A percentile compares a stretch with the other conserved stretches of the same genome.
Conservation (phyloP, 2,888 invertebrate species). For the Acrobasis suavella region DNA sequence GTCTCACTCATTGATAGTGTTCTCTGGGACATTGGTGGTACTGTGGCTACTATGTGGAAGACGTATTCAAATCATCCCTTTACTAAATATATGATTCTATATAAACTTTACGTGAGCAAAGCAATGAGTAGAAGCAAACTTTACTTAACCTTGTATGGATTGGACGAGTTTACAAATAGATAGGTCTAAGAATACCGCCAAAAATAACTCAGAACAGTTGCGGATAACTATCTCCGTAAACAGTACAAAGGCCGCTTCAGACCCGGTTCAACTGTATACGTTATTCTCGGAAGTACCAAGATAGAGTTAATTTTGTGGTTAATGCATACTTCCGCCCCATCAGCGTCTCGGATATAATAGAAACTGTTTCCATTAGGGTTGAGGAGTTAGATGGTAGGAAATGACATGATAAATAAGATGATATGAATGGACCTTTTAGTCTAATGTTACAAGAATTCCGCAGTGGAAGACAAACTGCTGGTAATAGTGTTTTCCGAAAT, state of each 20-base stretch:
- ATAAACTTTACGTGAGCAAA: too few species aligned
- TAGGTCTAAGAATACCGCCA: background rate
- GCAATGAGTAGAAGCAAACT: too few species aligned
- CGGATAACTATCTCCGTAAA: background rate
- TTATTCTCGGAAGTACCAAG: conserved; percentile 38
- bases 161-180: background rate
- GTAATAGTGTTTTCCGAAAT: too few species aligned
- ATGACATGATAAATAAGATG: conserved; percentile 22
- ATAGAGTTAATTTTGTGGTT: conserved; percentile 35
- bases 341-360: conserved; percentile 27
- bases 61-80: too few species aligned
- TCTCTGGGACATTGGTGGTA: too few species aligned
- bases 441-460: background rate
- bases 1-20: too few species aligned
- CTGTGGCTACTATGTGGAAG: too few species aligned
- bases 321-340: conserved; percentile 45
- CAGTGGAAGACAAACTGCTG: background rate
- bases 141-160: too few species aligned
- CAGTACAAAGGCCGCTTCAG: conserved; percentile 16
- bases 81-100: too few species aligned
- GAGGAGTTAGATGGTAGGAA: conserved; percentile 25
- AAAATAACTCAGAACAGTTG: background rate
- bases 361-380: conserved; percentile 31
- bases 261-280: conserved; percentile 8
- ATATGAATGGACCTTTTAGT: conserved; percentile 13